Percentiles rank a stretch among this genome's conserved stretches.
These are phyloP conservation scores for Zaprionus kolodkinae DNA, from an alignment of 1,140 invertebrate species.

Conservation along the genomic window DNA sequence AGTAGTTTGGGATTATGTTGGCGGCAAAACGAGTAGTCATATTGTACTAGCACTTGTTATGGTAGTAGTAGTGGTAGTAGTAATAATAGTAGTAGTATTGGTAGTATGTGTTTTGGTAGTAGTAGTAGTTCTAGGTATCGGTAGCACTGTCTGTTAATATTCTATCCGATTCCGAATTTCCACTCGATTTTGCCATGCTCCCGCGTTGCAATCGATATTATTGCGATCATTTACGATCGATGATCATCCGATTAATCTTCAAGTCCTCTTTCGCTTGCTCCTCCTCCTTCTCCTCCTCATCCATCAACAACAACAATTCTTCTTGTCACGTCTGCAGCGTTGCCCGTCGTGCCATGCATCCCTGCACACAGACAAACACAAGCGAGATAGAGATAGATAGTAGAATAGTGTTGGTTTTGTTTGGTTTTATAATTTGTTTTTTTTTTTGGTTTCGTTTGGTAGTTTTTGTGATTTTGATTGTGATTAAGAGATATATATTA, in stretches of 20 bases:
- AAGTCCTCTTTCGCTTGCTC: constrained; percentile 24
- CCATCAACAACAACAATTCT: constrained; percentile 54
- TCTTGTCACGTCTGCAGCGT: constrained; percentile 23
- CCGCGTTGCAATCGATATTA: constrained; percentile 42
- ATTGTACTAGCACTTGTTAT: constrained; percentile 39
- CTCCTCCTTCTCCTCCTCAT: constrained; percentile 12
- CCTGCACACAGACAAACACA: constrained; percentile 85
- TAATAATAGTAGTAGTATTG: neutral
- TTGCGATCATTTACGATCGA: constrained; percentile 16
- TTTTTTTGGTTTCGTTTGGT: constrained; percentile 32
- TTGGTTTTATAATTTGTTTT: constrained; percentile 37
- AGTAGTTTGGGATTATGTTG: constrained; percentile 57
- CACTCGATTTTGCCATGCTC: constrained; percentile 15
- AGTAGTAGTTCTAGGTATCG: constrained; percentile 33
- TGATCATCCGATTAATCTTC: constrained; percentile 17
- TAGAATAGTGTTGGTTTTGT: constrained; percentile 78
- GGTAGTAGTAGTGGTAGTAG: constrained; percentile 45
- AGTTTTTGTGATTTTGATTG: constrained; percentile 28
- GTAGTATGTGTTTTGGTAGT: constrained; percentile 16
- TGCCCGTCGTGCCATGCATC: constrained; percentile 71
- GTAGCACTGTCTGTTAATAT: constrained; percentile 39
- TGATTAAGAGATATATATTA: constrained; percentile 38
- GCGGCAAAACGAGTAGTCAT: constrained; percentile 35
- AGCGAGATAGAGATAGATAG: constrained; percentile 83
- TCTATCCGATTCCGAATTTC: constrained; percentile 10